phyloP scores from a whole-genome alignment of 1,140 invertebrate genomes.

The Caenorhabditis inopinata region DNA sequence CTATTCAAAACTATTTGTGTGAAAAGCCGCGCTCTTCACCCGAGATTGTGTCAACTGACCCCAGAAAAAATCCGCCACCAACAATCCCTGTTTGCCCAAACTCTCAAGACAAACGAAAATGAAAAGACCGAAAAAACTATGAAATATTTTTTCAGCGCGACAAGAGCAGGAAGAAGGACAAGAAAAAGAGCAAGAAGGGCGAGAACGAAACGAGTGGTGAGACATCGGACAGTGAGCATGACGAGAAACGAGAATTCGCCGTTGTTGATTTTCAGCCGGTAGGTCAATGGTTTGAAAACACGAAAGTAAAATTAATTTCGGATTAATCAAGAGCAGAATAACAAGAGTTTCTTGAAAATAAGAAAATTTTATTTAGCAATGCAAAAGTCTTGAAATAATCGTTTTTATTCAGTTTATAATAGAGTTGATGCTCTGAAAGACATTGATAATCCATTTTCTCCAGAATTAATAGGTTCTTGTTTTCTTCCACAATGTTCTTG shows the following conservation, averaged over 20 bases:
- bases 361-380: too few species aligned
- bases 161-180: slow-evolving; percentile 46
- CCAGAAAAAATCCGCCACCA: background rate
- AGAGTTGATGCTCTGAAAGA: too few species aligned
- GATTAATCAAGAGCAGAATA: too few species aligned
- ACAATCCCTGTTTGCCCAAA: background rate
- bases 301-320: too few species aligned
- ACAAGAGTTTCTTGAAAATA: too few species aligned
- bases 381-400: too few species aligned
- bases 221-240: slow-evolving; percentile 37
- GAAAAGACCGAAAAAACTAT: background rate
- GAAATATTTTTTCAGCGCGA: background rate
- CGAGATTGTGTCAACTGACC: slow-evolving; percentile 9
- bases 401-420: too few species aligned
- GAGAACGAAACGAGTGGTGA: slow-evolving; percentile 48
- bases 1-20: background rate
- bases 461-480: too few species aligned
- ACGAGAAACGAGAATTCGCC: slow-evolving; percentile 30
- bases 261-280: slow-evolving; percentile 12
- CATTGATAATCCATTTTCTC: too few species aligned
- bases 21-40: slow-evolving; percentile 9
- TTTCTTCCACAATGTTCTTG: too few species aligned
- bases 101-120: background rate
- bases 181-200: slow-evolving; percentile 41
- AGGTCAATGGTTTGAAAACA: background rate